Percentiles rank a stretch among this genome's conserved stretches.
phyloP scores from a whole-genome alignment of 1,140 invertebrate genomes.

The Zaprionus capensis region DNA sequence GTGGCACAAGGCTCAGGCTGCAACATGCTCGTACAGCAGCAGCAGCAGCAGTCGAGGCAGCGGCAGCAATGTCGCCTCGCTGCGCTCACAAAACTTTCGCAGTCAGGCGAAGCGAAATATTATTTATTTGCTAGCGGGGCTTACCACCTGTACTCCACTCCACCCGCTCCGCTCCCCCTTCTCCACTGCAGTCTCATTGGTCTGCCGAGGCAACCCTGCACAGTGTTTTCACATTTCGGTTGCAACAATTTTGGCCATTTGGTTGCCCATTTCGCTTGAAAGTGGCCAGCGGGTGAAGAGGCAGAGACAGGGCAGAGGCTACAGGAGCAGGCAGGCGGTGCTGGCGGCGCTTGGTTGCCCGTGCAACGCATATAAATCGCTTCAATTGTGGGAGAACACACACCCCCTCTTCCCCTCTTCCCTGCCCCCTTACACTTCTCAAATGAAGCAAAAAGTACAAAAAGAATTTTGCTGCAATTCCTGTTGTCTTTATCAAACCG shows the following conservation, averaged over 20 bases:
- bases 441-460: background rate
- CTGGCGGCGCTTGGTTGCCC: conserved; percentile 22
- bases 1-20: conserved; percentile 23
- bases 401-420: background rate
- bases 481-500: background rate
- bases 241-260: conserved; percentile 38
- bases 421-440: background rate
- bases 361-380: conserved; percentile 68
- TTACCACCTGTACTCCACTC: conserved; percentile 39
- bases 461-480: background rate
- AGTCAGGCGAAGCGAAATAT: conserved; percentile 56
- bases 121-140: conserved; percentile 61
- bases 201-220: background rate
- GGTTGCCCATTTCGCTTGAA: conserved; percentile 47
- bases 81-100: conserved; percentile 50
- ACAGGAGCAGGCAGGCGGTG: background rate
- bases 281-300: background rate
- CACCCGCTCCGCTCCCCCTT: background rate
- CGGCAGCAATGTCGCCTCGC: conserved; percentile 43
- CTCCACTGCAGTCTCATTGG: background rate
- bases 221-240: conserved; percentile 12
- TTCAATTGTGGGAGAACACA: conserved; percentile 35
- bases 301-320: background rate
- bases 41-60: background rate
- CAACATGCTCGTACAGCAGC: conserved; percentile 7